A percentile compares a stretch with the other conserved stretches of the same genome.
phyloP scores from a whole-genome alignment of 2,888 invertebrate genomes.

The Pristionchus exspectatus region DNA sequence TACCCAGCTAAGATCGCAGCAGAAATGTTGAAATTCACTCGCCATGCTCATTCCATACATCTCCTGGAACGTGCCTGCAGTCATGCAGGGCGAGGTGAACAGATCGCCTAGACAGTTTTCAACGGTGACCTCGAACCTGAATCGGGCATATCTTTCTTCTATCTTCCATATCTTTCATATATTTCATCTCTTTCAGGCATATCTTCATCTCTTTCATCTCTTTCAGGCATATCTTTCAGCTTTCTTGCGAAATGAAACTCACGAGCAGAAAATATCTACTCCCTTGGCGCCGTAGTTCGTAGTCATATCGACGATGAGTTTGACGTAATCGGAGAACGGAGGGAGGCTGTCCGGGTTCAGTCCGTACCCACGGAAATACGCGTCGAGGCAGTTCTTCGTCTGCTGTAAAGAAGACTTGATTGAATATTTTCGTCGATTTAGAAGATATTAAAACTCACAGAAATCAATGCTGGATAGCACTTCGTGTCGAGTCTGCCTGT shows the following conservation, averaged over 20 bases:
- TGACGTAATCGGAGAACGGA: neutral
- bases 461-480: neutral
- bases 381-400: conserved; percentile 8
- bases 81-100: conserved; percentile 17
- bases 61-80: neutral
- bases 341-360: neutral
- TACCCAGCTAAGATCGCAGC: no score
- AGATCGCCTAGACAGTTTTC: conserved; percentile 4
- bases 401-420: no score
- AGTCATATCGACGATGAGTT: neutral
- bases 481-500: neutral
- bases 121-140: neutral
- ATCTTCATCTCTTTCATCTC: neutral
- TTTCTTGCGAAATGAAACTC: neutral
- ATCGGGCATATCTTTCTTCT: no score
- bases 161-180: no score
- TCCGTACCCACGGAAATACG: neutral
- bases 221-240: neutral
- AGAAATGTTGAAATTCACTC: neutral
- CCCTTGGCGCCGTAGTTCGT: neutral
- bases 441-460: neutral
- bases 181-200: no score
- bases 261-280: conserved; percentile 17
- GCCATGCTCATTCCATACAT: neutral
- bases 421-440: no score